A percentile compares a stretch with the other conserved stretches of the same genome.
phyloP scores from a whole-genome alignment of 2,113 vertebrate species.

The Dipodomys ordii region DNA sequence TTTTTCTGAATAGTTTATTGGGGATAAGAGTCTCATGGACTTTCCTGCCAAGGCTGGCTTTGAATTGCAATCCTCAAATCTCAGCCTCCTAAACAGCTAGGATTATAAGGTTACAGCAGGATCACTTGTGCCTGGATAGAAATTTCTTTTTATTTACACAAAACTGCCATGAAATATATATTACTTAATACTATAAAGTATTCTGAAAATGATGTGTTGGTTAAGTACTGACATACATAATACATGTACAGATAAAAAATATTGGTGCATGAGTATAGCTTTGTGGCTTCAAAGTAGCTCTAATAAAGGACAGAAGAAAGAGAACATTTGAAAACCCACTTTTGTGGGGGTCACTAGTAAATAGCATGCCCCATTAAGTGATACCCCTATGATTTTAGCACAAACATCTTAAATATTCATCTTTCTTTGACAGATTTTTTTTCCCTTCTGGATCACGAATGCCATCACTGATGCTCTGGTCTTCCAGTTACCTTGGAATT shows the following conservation, averaged over 20 bases:
- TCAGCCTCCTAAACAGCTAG: no score
- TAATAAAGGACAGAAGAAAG: not conserved
- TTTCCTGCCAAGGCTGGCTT: no score
- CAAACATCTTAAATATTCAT: slow-evolving; percentile 57
- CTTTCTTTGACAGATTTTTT: slow-evolving; percentile 59
- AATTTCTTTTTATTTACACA: slow-evolving; percentile 41
- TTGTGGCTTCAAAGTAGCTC: slow-evolving; percentile 41
- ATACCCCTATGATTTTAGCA: slow-evolving; percentile 5
- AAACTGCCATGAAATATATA: not conserved
- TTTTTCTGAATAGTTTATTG: no score
- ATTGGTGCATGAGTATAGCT: not conserved
- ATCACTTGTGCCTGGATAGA: no score
- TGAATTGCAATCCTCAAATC: no score
- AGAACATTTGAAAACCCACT: not conserved
- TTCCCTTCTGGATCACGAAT: slow-evolving; percentile 41
- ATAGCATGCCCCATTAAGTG: slow-evolving; percentile 11
- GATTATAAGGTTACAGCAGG: no score
- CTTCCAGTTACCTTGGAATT: slow-evolving; percentile 75
- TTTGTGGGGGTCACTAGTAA: not conserved
- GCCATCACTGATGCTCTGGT: slow-evolving; percentile 69
- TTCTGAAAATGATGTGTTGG: slow-evolving; percentile 21
- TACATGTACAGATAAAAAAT: not conserved
- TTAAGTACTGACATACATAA: slow-evolving; percentile 6
- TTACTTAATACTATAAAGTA: not conserved
- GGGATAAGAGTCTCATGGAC: no score